Percentiles rank a stretch among this genome's conserved stretches.
Conservation (phyloP, 2,797 vertebrate species). For the Carcharodon carcharias region DNA sequence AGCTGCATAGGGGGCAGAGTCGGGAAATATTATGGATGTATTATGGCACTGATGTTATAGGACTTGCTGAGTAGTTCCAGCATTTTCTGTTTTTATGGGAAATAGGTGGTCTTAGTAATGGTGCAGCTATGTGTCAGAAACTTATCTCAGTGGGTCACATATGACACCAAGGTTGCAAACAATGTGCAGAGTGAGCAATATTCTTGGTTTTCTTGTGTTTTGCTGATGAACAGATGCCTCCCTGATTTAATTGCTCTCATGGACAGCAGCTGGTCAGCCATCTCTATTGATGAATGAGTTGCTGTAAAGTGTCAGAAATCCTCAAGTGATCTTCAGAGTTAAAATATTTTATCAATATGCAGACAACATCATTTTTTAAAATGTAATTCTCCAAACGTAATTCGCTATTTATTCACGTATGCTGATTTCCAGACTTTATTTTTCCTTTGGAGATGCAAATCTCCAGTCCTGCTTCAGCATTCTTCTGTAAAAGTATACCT, state of each 20-base stretch:
- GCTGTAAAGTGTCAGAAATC: neutral
- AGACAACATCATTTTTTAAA: neutral
- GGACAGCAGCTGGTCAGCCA: neutral
- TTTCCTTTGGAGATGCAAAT: neutral
- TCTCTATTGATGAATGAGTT: neutral
- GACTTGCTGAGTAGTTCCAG: neutral
- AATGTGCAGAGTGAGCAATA: neutral
- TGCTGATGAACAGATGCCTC: neutral
- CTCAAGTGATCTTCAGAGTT: neutral
- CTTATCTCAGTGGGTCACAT: neutral
- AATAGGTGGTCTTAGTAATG: neutral
- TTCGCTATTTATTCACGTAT: neutral
- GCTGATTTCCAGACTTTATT: neutral
- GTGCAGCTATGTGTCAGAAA: neutral
- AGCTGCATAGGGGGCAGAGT: too few species aligned
- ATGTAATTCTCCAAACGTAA: neutral
- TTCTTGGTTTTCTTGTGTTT: neutral
- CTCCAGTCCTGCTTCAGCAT: neutral
- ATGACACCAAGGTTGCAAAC: neutral
- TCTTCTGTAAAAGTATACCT: neutral
- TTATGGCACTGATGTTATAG: neutral
- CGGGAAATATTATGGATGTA: too few species aligned
- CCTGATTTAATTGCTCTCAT: neutral
- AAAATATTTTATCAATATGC: neutral
- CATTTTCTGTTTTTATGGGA: neutral